phyloP scores from a whole-genome alignment of 2,113 vertebrate species.

The Rhodinocichla rosea region DNA sequence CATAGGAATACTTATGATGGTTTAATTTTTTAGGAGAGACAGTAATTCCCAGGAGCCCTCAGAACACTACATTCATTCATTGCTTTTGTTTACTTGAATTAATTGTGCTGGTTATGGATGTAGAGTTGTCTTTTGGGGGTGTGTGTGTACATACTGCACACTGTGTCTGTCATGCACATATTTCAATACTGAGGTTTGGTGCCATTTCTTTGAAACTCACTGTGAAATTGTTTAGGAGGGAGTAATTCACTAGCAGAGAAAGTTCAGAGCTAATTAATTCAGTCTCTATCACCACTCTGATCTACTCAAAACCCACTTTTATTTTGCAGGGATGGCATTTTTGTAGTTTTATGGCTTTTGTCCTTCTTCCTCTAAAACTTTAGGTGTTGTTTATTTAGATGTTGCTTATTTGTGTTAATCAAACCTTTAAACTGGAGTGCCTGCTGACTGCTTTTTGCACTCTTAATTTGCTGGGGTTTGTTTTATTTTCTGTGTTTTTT shows the following conservation, averaged over 20 bases:
- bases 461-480: neutral
- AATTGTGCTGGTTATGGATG: neutral
- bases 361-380: conserved; percentile 7
- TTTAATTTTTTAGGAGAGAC: neutral
- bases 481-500: neutral
- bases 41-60: neutral
- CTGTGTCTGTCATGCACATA: neutral
- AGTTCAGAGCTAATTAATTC: neutral
- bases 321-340: neutral
- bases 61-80: neutral
- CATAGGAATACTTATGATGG: neutral
- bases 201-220: neutral
- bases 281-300: neutral
- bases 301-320: neutral
- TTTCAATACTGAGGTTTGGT: neutral
- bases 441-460: neutral
- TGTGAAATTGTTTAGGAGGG: neutral
- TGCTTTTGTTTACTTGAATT: neutral
- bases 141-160: rapidly evolving
- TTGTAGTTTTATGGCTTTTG: neutral
- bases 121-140: neutral
- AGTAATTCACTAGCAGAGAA: neutral
- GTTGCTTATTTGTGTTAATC: neutral
- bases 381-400: neutral
- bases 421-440: neutral